These are phyloP conservation scores for Diachasma alloeum DNA, from an alignment of 1,140 invertebrate genomes.

Conservation along the genomic window DNA sequence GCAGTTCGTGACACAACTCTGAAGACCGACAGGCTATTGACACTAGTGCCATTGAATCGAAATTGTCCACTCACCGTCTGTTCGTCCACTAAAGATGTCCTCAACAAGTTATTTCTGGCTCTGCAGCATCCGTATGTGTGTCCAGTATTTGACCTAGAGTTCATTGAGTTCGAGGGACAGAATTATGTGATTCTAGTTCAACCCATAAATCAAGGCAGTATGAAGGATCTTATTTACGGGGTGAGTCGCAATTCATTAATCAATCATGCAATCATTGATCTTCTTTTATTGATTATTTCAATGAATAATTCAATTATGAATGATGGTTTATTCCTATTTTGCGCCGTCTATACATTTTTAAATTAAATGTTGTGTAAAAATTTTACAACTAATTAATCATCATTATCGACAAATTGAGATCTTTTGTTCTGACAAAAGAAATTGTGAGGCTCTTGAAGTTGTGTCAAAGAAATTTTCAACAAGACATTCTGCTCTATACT, in stretches of 20 bases:
- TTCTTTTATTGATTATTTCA: no score
- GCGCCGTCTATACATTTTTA: no score
- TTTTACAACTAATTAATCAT: no score
- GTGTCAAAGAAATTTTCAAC: no score
- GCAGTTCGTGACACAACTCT: constrained; percentile 80
- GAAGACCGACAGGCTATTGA: constrained; percentile 84
- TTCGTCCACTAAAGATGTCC: constrained; percentile 68
- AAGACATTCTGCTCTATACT: no score
- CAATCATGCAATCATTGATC: no score
- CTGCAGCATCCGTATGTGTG: constrained; percentile 93
- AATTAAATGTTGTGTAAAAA: no score
- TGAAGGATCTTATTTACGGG: constrained; percentile 90
- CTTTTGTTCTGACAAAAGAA: no score
- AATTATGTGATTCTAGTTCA: constrained; percentile 77
- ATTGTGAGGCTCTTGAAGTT: no score
- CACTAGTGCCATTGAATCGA: constrained; percentile 74
- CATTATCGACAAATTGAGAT: no score
- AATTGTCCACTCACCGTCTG: constrained; percentile 66
- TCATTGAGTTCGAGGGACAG: constrained; percentile 64
- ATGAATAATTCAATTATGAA: no score
- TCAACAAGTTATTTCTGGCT: constrained; percentile 83
- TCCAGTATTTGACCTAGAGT: constrained; percentile 85
- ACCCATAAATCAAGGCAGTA: constrained; percentile 84
- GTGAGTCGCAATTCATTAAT: constrained; percentile 60
- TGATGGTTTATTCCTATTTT: no score